Evolutionary conservation across 2,888 invertebrate species (phyloP), one percentile per base, ranked within the genome.

Genomic region (Synanthedon formicaeformis): DNA sequence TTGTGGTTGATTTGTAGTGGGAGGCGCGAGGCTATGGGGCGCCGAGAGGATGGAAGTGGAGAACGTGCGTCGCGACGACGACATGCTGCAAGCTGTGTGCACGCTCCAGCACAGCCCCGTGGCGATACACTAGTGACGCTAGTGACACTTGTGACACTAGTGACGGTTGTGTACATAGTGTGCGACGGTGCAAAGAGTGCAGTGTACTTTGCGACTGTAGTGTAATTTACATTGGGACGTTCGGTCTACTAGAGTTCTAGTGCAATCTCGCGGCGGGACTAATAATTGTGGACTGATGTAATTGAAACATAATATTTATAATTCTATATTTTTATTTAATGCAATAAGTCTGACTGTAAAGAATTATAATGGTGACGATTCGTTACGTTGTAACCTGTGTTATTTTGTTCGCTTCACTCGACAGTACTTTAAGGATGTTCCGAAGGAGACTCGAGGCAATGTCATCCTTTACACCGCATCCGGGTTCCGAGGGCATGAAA

Each of bases 21-120:
- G 74, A 59, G 72, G 66, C 69, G 66, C 55, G 65, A 71, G 56
- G 40, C 56, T 60, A 58, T 56, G 60, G 58, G 75, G 77, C 63
- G 91, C 92, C 62, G 95, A 95, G 93, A 94, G 95, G 68, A 95
- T 95, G 88, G 86, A 85, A 58, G 86, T 84, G 61, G 86, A 85
- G 68, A 73, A 66, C 55, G 79, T 74, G 60, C 76, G 82, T 50
- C 82, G 83, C 65, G 78, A 78, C 58, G 88, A 83, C 64, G 86
- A 87, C 63, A 94, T 96, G 94, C 93, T 96, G 70, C 94, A 67
- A 67, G 94, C 81, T 60, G 95, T 95, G 66, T 95, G 96, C 64
- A 65, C 71, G 62, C 93, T 95, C 75, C 94, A 95, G 85, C 96
- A 96, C 89, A 95, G 94, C 89, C 96, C 96, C 69, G 96, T 96